Evolutionary conservation across 1,140 invertebrate genomes (phyloP).

Genomic region (Amphibalanus amphitrite): DNA sequence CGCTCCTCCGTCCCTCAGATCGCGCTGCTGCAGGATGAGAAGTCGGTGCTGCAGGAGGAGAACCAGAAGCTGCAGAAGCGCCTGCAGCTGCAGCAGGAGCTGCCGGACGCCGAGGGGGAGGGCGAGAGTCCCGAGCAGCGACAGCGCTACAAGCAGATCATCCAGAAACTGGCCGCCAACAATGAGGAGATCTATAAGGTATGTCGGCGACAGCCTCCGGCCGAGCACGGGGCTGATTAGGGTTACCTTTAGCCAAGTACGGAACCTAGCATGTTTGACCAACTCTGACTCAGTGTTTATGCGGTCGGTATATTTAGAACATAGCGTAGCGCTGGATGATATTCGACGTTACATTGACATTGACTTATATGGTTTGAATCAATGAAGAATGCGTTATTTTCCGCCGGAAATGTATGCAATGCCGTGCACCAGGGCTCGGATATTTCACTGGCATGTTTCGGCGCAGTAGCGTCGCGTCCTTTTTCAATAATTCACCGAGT

Average conservation of each 20-base stretch:
- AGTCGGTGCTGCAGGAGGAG: slow-evolving; percentile 50
- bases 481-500: too few relatives aligned
- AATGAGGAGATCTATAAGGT: slow-evolving; percentile 76
- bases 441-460: not conserved
- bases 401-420: slow-evolving; percentile 5
- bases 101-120: slow-evolving; percentile 44
- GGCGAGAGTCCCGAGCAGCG: slow-evolving; percentile 31
- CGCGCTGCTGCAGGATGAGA: slow-evolving; percentile 60
- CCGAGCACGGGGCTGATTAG: too few relatives aligned
- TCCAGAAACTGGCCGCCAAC: slow-evolving; percentile 43
- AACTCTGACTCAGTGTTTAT: too few relatives aligned
- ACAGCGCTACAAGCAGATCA: slow-evolving; percentile 36
- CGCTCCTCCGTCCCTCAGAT: too few relatives aligned
- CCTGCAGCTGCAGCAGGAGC: slow-evolving; percentile 44
- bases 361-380: slow-evolving; percentile 7
- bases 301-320: not conserved
- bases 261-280: too few relatives aligned
- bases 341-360: slow-evolving; percentile 5
- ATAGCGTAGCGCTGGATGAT: not conserved
- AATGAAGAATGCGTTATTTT: slow-evolving; percentile 4
- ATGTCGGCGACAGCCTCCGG: too few relatives aligned
- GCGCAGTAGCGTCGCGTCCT: too few relatives aligned
- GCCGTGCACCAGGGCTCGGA: not conserved
- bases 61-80: slow-evolving; percentile 50
- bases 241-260: too few relatives aligned